Evolutionary conservation across 2,888 invertebrate genomes (phyloP).

Genomic region (Camponotus fellah): DNA sequence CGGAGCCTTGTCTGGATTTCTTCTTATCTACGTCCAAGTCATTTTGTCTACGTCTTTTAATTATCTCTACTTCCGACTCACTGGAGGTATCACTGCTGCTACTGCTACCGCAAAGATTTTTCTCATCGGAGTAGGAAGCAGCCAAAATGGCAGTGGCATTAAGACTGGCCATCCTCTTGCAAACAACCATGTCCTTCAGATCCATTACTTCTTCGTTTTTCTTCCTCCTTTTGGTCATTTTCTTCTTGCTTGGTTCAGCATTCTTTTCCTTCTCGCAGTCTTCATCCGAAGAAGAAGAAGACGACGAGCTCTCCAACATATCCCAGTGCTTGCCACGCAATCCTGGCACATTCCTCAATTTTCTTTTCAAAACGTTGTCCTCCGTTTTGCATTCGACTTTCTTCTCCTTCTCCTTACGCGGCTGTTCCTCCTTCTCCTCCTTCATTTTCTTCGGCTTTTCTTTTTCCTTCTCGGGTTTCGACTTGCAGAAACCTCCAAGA

Average conservation of each 20-base stretch:
- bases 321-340: slow-evolving; percentile 95
- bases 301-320: slow-evolving; percentile 90
- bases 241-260: slow-evolving; percentile 81
- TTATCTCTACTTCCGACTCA: slow-evolving; percentile 85
- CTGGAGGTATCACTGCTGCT: slow-evolving; percentile 87
- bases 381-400: slow-evolving; percentile 74
- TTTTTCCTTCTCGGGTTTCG: slow-evolving; percentile 86
- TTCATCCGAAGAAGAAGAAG: slow-evolving; percentile 82
- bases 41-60: slow-evolving; percentile 82
- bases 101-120: slow-evolving; percentile 88
- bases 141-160: slow-evolving; percentile 96
- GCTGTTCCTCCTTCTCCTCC: slow-evolving; percentile 68
- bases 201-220: slow-evolving; percentile 89
- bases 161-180: slow-evolving; percentile 96
- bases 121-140: slow-evolving; percentile 93
- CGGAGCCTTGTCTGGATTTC: slow-evolving; percentile 78
- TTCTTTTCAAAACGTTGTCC: slow-evolving; percentile 87
- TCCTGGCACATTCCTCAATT: slow-evolving; percentile 90
- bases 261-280: slow-evolving; percentile 80
- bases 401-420: slow-evolving; percentile 76
- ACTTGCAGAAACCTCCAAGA: slow-evolving; percentile 87
- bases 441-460: slow-evolving; percentile 72
- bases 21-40: slow-evolving; percentile 83
- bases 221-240: slow-evolving; percentile 80
- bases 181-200: slow-evolving; percentile 94